Evolutionary conservation across 92 coral and sea anemone genomes (phyloP), one percentile per base, ranked within the genome.

Genomic region (Actinernus sp.): DNA sequence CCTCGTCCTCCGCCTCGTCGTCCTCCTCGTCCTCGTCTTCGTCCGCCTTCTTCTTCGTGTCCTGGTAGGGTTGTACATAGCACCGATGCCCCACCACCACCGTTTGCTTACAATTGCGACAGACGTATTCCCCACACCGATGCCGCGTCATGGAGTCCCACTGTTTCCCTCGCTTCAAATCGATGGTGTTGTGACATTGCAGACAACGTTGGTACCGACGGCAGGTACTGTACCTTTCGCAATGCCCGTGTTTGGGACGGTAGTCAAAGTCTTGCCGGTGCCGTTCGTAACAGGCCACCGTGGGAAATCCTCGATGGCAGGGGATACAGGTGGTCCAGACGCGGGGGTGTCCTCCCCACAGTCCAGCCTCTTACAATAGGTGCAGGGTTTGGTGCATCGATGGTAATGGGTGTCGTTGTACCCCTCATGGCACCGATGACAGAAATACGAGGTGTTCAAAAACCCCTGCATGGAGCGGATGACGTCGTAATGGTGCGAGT

Each of bases 21-120:
- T 31, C 64, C 13, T 58, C 64, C 0, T 58, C 46, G 11, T 27
- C 60, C 30, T 30, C 60, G 17, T 30, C 33, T 53, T 53, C 60
- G 32, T 10, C 32, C 19, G 57, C 57, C 26, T 50, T 50, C 57
- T 50, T n/a, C n/a, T 26, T 29, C 41, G 7, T 36, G 36, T 25
- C 36, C n/a, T 27, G 14, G 14, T 26, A 12, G 21, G 43, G 43
- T 19, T 58, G 43, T 46, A 58, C 33, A 27, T 13, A 58, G 46
- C 64, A 58, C 3, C 22, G 28, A 2, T 58, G 64, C 10, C 46
- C 64, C 22, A 19, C 11, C 12, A 34, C 24, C 22, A 31, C 44
- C 12, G 12, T 7, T 7, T 58, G 0, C 26, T 58, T 34, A 20
- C 46, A 31, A 58, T 5, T 31, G 20, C 4, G 18, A 34, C 25